Conservation (phyloP, 2,888 invertebrate genomes). For the Cyclophora punctaria region DNA sequence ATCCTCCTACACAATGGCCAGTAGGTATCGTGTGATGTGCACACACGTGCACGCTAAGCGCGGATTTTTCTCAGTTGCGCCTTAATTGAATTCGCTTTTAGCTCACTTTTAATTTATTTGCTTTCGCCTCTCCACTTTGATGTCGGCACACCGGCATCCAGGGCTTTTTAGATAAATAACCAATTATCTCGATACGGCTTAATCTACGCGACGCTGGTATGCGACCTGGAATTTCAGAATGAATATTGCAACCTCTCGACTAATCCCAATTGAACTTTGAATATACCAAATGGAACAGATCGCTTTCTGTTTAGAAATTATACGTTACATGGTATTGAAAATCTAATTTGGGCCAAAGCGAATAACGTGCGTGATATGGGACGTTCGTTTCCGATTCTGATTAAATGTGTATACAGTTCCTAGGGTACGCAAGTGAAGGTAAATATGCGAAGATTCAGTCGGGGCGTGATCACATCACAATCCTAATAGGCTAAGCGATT, state of each 20-base stretch:
- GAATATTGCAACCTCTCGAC: slow-evolving; percentile 24
- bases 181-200: slow-evolving; percentile 61
- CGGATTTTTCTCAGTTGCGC: slow-evolving; percentile 45
- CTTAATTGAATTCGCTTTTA: slow-evolving; percentile 65
- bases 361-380: slow-evolving; percentile 18
- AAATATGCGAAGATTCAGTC: slow-evolving; percentile 52
- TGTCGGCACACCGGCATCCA: slow-evolving; percentile 41
- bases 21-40: slow-evolving; percentile 3
- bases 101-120: slow-evolving; percentile 67
- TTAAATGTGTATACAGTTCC: slow-evolving; percentile 39
- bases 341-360: slow-evolving; percentile 13
- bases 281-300: slow-evolving; percentile 6
- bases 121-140: slow-evolving; percentile 56
- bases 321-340: neutral
- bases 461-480: slow-evolving; percentile 52
- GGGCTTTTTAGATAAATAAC: slow-evolving; percentile 63
- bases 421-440: slow-evolving; percentile 39
- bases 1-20: slow-evolving; percentile 23
- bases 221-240: slow-evolving; percentile 34
- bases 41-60: slow-evolving; percentile 25
- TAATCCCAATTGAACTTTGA: slow-evolving; percentile 18
- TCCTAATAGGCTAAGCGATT: slow-evolving; percentile 59
- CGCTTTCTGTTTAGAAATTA: too few species aligned
- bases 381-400: slow-evolving; percentile 37
- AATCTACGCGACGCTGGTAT: slow-evolving; percentile 36